Conservation (phyloP, 30 jellyfish, hydroid and myxozoan genomes). For the Cassiopea andromeda region DNA sequence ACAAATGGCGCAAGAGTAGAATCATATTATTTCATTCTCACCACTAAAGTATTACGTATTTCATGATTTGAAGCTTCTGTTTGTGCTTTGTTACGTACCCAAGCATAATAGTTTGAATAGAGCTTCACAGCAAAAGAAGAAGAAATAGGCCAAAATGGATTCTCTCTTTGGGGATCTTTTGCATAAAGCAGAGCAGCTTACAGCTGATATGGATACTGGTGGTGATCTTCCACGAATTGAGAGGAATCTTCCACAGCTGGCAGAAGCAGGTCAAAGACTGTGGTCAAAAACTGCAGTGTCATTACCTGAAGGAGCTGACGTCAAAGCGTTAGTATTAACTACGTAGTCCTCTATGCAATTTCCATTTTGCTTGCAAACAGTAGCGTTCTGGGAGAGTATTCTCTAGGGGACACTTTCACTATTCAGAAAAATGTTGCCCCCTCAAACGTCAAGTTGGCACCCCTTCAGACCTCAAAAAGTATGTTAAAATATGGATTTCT, state of each 20-base stretch:
- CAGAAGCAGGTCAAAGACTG: conserved; percentile 95
- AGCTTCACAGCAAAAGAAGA: not conserved
- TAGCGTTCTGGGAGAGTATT: not conserved
- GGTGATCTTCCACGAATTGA: conserved; percentile 92
- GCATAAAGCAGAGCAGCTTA: conserved; percentile 97
- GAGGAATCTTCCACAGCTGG: conserved; percentile 90
- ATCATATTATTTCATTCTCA: no score
- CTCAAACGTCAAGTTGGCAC: no score
- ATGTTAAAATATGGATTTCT: no score
- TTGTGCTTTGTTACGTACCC: no score
- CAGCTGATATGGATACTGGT: conserved; percentile 97
- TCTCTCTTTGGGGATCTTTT: conserved; percentile 78
- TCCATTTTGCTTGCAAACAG: not conserved
- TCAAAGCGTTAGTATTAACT: conserved; percentile 82
- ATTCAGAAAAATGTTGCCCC: no score
- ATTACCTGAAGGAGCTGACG: conserved; percentile 83
- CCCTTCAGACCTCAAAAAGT: no score
- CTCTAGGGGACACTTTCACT: no score
- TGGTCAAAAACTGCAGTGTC: conserved; percentile 83
- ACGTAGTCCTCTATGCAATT: not conserved
- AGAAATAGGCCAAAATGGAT: conserved; percentile 47
- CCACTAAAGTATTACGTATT: no score
- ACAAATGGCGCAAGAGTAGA: no score
- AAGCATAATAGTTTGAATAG: no score
- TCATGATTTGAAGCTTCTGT: no score